These are phyloP conservation scores for Gymnoscopelus microlampas DNA, from an alignment of 2,797 vertebrate species.

Conservation along the genomic window DNA sequence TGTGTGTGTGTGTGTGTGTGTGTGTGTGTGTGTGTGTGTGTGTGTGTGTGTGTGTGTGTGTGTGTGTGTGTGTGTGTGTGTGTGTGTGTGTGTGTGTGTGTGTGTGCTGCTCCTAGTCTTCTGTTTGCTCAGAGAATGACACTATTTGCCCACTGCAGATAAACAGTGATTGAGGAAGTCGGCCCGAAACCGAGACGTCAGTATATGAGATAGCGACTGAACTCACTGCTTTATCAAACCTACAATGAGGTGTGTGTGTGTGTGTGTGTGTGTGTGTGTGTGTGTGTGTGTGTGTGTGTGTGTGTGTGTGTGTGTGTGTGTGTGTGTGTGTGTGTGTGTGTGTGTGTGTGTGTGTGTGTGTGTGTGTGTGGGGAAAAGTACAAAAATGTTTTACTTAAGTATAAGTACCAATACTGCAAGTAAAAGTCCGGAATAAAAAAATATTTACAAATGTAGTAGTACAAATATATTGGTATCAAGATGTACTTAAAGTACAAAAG, in stretches of 20 bases:
- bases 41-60: no score
- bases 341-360: neutral
- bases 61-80: neutral
- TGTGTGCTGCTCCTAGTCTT: slow-evolving; percentile 25
- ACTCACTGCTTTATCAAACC: slow-evolving; percentile 12
- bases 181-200: neutral
- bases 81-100: no score
- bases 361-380: no score
- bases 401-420: no score
- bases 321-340: neutral
- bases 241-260: neutral
- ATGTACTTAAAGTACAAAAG: no score
- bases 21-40: neutral
- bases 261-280: neutral
- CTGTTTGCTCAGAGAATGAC: slow-evolving; percentile 22
- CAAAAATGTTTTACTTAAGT: no score
- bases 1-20: neutral
- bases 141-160: slow-evolving; percentile 29
- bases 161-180: slow-evolving; percentile 13
- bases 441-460: no score
- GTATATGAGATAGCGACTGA: slow-evolving; percentile 23
- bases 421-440: no score
- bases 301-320: neutral
- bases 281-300: neutral
- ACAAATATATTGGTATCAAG: no score